Conservation (phyloP, 1,140 invertebrate genomes). For the Hypsibius dujardini region DNA sequence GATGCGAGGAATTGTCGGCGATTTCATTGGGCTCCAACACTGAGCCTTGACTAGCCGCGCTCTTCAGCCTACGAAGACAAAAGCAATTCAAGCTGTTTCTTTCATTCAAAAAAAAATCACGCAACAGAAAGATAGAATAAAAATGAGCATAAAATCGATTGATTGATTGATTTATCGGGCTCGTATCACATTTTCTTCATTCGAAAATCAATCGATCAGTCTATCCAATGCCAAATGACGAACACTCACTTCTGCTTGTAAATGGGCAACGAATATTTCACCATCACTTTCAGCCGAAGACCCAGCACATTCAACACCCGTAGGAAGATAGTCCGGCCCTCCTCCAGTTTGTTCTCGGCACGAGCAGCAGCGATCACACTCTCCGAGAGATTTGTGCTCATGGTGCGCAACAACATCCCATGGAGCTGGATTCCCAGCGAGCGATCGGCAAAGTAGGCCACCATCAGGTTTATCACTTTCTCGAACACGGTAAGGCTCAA, state of each 20-base stretch:
- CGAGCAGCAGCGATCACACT: background rate
- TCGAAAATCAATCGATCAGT: background rate
- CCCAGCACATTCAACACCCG: background rate
- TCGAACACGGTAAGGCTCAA: background rate
- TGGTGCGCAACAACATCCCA: background rate
- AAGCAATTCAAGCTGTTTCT: background rate
- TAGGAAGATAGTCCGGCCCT: background rate
- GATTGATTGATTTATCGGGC: too few species aligned
- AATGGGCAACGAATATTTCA: background rate
- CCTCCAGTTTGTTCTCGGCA: constrained; percentile 10
- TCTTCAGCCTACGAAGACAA: background rate
- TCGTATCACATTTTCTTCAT: too few species aligned
- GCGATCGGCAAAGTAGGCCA: constrained; percentile 6
- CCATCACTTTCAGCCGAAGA: constrained; percentile 6
- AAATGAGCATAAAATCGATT: too few species aligned
- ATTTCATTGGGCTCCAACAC: background rate
- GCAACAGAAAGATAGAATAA: too few species aligned
- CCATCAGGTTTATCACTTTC: background rate
- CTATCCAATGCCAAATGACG: background rate
- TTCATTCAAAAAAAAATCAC: too few species aligned
- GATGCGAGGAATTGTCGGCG: background rate
- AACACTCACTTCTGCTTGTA: constrained; percentile 3
- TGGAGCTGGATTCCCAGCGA: background rate
- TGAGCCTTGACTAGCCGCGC: background rate
- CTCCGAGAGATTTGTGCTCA: background rate